phyloP scores from a whole-genome alignment of 2,888 invertebrate species.

The Ellobium chinense region DNA sequence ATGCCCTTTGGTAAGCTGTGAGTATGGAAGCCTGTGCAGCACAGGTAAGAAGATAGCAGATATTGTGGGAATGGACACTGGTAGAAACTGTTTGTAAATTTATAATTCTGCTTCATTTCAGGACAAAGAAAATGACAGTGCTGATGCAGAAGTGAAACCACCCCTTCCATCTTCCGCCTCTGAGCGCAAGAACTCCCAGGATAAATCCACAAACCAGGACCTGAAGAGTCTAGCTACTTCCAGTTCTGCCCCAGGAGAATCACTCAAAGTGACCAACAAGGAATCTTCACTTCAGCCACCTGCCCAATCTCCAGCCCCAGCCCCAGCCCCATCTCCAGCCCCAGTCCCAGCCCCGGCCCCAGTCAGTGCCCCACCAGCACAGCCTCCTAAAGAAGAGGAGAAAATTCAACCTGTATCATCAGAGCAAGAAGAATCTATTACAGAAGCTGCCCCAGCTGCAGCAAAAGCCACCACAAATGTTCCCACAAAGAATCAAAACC shows the following conservation, averaged over 20 bases:
- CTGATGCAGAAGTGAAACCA: background rate
- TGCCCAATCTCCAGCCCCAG: too few species aligned
- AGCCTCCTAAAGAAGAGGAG: background rate
- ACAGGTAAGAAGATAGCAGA: too few species aligned
- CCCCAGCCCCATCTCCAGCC: too few species aligned
- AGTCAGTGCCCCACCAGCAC: too few species aligned
- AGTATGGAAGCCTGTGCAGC: too few species aligned
- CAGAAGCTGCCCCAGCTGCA: background rate
- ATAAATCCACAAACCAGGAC: background rate
- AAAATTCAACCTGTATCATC: background rate
- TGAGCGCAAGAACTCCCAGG: background rate
- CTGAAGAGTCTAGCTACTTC: background rate
- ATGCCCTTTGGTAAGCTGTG: too few species aligned
- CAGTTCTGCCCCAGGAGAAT: background rate
- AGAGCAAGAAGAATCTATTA: background rate
- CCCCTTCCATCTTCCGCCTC: background rate
- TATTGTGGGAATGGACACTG: background rate
- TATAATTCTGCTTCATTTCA: background rate
- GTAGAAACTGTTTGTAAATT: background rate
- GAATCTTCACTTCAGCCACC: background rate
- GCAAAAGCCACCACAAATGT: background rate
- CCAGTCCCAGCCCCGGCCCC: too few species aligned
- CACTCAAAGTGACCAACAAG: background rate
- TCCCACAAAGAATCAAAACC: constrained; percentile 4
- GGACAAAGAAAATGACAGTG: background rate